Evolutionary conservation across 2,888 invertebrate species (phyloP).

Genomic region (Drosophila imparisetae): DNA sequence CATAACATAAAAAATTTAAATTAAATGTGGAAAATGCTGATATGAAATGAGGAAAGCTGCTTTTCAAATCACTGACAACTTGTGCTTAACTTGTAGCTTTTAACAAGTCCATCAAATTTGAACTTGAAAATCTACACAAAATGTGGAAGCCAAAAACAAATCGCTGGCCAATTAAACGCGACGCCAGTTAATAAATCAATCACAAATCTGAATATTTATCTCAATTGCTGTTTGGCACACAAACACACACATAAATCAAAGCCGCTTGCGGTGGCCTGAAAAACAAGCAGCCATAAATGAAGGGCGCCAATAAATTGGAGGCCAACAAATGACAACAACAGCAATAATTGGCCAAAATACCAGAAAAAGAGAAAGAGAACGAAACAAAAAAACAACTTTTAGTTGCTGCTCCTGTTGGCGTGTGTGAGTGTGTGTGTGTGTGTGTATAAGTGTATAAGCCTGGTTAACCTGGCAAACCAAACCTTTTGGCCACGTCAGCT

Average conservation of each 20-base stretch:
- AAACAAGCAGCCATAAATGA: conserved; percentile 1
- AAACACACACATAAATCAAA: conserved; percentile 44
- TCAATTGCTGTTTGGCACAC: conserved; percentile 51
- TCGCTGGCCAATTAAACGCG: conserved; percentile 58
- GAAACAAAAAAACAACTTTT: conserved; percentile 9
- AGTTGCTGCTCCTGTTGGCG: conserved; percentile 18
- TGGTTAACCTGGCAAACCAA: conserved; percentile 21
- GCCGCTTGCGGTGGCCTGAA: neutral
- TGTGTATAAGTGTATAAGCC: conserved; percentile 5
- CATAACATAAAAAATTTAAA: conserved; percentile 8
- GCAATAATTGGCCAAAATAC: conserved; percentile 16
- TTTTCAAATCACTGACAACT: conserved; percentile 6
- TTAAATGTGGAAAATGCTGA: conserved; percentile 4
- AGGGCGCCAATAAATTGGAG: conserved; percentile 51
- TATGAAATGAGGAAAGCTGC: neutral
- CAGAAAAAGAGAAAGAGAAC: conserved; percentile 1
- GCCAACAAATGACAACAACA: conserved; percentile 38
- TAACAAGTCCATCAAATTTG: conserved; percentile 29
- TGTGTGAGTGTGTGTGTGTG: conserved; percentile 3
- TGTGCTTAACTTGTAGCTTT: conserved; percentile 25
- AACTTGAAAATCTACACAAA: conserved; percentile 6
- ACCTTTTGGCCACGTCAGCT: conserved; percentile 52
- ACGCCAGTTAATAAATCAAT: conserved; percentile 70
- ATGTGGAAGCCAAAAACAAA: conserved; percentile 13
- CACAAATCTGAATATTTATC: conserved; percentile 66